Base-by-base conservation (phyloP, 2,113 vertebrate species). In the Heterotis niloticus region DNA sequence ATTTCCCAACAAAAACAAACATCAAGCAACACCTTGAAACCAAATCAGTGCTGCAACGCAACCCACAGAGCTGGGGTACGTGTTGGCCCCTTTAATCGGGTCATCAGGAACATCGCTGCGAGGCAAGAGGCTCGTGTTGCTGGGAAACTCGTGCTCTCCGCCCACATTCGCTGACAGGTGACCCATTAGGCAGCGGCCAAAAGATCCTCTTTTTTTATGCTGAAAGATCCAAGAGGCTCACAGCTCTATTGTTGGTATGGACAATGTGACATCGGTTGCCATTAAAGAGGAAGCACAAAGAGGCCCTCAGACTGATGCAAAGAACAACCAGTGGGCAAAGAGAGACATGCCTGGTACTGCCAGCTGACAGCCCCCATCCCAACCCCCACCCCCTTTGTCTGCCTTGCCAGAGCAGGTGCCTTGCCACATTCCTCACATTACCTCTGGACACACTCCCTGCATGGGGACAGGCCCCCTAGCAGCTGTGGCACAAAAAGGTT, bases 401-500 rank as follows among this genome's bases (percentile, higher is more conserved):
- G 77, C 79, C 85, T 65, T 29, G 60, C 54, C 10, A 68, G 81
- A 84, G 86, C 85, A 88, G 88, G 87, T 85, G 85, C 77, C 83
- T 82, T 79, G 56, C 28, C 80, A 79, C 87, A 88, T 85, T 89
- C 84, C 84, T 85, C 78, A 84, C 77, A 85, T 86, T 82, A 87
- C 86, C 83, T 83, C 83, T 44, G 85, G 87, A 88, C 85, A 88
- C 88, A 89, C 85, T 88, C 71, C 82, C 78, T 11, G 68, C 72
- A 65, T 80, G 29, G 81, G 79, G 82, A 83, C 85, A 84, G 86
- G 82, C 84, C 82, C 80, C 59, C 20, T 78, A 82, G 77, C 87
- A 87, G 85, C 85, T 88, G 85, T 86, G 84, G 76, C 54, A 90
- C 86, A 87, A 86, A 84, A 78, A 85, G 83, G 20, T 83, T 64